phyloP scores from a whole-genome alignment of 2,113 vertebrate genomes.

The Formicarius rufipectus region DNA sequence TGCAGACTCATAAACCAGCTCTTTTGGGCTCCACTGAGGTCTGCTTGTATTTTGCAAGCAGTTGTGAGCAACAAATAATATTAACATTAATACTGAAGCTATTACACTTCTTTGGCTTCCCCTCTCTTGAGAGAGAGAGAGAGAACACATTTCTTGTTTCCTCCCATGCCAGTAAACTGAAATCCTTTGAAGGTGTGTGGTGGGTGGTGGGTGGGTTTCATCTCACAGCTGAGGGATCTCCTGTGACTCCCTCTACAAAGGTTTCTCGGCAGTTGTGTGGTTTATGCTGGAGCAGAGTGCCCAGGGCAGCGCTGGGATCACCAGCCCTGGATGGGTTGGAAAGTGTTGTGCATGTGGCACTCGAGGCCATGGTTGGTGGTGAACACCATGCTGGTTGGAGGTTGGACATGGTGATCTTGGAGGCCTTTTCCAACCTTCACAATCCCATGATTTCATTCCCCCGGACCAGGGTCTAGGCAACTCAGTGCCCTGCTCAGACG shows the following conservation, averaged over 20 bases:
- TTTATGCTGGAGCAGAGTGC: rapidly evolving
- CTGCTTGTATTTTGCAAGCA: background rate
- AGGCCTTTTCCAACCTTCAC: rapidly evolving
- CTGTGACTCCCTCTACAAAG: rapidly evolving
- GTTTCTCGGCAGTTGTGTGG: rapidly evolving
- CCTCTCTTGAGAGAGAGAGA: background rate
- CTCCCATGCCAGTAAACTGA: background rate
- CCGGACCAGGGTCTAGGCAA: background rate
- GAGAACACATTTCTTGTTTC: background rate
- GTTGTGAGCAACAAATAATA: background rate
- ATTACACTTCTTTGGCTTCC: background rate
- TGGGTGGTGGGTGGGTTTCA: background rate
- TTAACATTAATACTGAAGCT: background rate
- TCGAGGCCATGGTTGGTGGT: background rate
- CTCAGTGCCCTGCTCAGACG: background rate
- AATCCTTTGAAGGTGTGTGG: background rate
- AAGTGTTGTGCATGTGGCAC: background rate
- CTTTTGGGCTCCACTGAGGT: background rate
- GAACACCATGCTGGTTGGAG: background rate
- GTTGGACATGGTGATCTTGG: background rate
- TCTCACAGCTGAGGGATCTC: background rate
- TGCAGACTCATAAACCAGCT: background rate
- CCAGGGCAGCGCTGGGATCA: rapidly evolving
- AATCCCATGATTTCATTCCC: too few species aligned
- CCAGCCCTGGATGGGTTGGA: background rate